Evolutionary conservation across 2,797 vertebrate species (phyloP).

Genomic region (Argya squamiceps): DNA sequence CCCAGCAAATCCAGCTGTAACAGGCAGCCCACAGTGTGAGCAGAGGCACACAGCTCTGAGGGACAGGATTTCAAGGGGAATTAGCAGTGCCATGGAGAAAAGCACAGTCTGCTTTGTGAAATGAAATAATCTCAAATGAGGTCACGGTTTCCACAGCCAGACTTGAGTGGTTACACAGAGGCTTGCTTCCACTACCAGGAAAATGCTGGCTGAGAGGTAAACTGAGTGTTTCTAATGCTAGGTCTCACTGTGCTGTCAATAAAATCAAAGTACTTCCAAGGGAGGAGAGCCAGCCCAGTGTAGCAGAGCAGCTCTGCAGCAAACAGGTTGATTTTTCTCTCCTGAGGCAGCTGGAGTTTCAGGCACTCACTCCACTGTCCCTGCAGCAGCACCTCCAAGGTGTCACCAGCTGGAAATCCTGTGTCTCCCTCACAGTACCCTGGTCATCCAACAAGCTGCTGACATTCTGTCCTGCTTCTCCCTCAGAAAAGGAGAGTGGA

Average conservation of each 20-base stretch:
- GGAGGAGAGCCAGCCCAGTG: not conserved
- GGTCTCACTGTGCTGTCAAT: not conserved
- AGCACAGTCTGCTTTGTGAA: not conserved
- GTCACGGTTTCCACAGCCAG: not conserved
- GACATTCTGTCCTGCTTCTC: not conserved
- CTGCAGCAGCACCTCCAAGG: not conserved
- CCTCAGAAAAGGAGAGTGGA: not conserved
- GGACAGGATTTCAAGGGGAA: not conserved
- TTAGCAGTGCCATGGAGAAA: not conserved
- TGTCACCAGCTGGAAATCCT: not conserved
- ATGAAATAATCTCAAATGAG: not conserved
- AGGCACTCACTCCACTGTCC: not conserved
- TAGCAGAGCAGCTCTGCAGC: not conserved
- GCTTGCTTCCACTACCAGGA: not conserved
- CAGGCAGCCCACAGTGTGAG: not conserved
- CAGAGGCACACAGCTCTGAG: not conserved
- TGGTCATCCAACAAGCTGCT: not conserved
- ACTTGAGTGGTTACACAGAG: not conserved
- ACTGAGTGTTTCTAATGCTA: not conserved
- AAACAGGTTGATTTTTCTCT: not conserved
- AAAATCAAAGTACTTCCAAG: not conserved
- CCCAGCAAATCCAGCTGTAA: not conserved
- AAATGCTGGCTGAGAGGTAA: not conserved
- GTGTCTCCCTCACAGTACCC: not conserved
- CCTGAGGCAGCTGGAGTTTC: not conserved